Conservation (phyloP, 37 sponge, comb jelly and placozoan genomes). For the Aphrocallistes beatrix region DNA sequence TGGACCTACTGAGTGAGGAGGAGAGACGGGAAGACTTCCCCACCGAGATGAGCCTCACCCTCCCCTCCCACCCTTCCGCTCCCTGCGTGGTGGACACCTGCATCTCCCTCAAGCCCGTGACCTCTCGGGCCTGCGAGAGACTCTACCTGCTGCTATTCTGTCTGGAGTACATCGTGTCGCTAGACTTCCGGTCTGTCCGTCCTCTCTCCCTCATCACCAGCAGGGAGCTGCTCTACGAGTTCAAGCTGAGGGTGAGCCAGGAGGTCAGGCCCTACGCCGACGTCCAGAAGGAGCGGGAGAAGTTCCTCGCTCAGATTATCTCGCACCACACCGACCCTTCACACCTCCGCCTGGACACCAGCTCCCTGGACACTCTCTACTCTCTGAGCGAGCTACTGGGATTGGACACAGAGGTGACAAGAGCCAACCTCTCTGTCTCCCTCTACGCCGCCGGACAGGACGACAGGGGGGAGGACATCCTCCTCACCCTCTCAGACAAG, state of each 20-base stretch:
- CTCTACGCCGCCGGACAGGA: neutral
- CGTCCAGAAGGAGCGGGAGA: neutral
- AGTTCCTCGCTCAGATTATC: neutral
- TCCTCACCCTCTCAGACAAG: neutral
- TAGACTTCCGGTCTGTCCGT: neutral
- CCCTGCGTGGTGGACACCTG: neutral
- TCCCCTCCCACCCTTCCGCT: neutral
- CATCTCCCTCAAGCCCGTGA: neutral
- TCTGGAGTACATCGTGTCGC: neutral
- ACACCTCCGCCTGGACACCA: neutral
- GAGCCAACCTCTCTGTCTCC: neutral
- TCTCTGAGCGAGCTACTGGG: neutral
- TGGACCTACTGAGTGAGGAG: neutral
- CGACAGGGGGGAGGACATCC: slow-evolving; percentile 3
- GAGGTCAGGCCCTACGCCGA: slow-evolving; percentile 6
- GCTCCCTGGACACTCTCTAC: neutral
- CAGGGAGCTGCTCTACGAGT: neutral
- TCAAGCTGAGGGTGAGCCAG: neutral
- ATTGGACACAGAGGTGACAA: neutral
- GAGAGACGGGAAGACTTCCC: slow-evolving; percentile 8
- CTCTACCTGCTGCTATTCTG: neutral
- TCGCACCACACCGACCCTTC: neutral
- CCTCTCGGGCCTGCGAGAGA: neutral
- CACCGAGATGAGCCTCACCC: neutral
- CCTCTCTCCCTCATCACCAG: neutral